These are phyloP conservation scores for Oncorhynchus kisutch DNA, from an alignment of 2,113 vertebrate species.

Conservation along the genomic window DNA sequence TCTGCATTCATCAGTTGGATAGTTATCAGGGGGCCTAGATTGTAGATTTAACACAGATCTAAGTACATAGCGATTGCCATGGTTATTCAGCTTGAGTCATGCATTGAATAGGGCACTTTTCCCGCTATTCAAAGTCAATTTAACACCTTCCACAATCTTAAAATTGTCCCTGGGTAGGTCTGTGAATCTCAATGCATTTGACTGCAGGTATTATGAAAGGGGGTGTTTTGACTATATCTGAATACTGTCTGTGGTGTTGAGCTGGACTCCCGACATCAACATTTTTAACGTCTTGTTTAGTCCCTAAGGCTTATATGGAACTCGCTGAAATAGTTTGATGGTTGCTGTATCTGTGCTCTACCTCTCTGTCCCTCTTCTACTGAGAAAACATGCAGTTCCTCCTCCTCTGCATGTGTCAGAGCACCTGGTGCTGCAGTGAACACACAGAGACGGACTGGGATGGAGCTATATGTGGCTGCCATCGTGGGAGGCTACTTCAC, in stretches of 20 bases:
- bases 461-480: not conserved
- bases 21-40: too few relatives aligned
- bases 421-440: too few relatives aligned
- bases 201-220: not conserved
- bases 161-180: slow-evolving; percentile 19
- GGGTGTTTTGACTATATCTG: too few relatives aligned
- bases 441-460: too few relatives aligned
- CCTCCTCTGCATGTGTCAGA: too few relatives aligned
- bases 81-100: slow-evolving; percentile 67
- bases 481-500: slow-evolving; percentile 12
- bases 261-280: too few relatives aligned
- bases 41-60: slow-evolving; percentile 57
- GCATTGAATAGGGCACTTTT: slow-evolving; percentile 60
- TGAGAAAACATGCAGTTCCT: too few relatives aligned
- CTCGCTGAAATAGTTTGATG: slow-evolving; percentile 34
- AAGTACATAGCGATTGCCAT: slow-evolving; percentile 72
- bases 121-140: slow-evolving; percentile 63
- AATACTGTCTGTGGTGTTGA: too few relatives aligned
- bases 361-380: too few relatives aligned
- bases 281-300: too few relatives aligned
- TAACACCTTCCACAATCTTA: slow-evolving; percentile 50
- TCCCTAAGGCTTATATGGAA: slow-evolving; percentile 35
- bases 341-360: slow-evolving; percentile 7
- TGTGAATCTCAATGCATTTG: slow-evolving; percentile 51
- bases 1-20: too few relatives aligned